These are phyloP conservation scores for Melanchra persicariae DNA, from an alignment of 2,888 invertebrate species.

Conservation along the genomic window DNA sequence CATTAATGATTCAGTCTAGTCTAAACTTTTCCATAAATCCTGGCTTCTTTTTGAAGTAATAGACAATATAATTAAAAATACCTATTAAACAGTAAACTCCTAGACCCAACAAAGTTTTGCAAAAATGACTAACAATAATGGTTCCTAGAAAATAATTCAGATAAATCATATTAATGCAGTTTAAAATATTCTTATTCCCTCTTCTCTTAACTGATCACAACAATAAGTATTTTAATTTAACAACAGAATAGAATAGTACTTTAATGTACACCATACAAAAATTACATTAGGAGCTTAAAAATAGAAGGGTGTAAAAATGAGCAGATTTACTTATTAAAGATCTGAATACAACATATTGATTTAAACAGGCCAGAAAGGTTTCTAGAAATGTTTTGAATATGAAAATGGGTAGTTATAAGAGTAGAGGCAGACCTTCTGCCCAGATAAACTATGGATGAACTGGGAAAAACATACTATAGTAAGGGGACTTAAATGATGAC, in stretches of 20 bases:
- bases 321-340: neutral
- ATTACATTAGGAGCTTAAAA: too few relatives aligned
- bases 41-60: neutral
- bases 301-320: too few relatives aligned
- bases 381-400: too few relatives aligned
- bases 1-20: too few relatives aligned
- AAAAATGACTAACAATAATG: neutral
- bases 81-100: too few relatives aligned
- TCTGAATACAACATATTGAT: neutral
- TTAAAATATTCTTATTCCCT: neutral
- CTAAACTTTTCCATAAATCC: neutral
- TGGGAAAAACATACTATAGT: neutral
- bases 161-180: conserved; percentile 6
- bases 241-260: too few relatives aligned
- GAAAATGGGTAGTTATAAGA: too few relatives aligned
- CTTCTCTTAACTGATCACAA: neutral
- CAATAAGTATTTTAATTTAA: neutral
- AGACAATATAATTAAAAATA: neutral
- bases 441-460: neutral
- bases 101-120: neutral
- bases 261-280: too few relatives aligned
- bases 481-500: too few relatives aligned
- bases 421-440: too few relatives aligned
- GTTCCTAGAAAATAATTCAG: neutral
- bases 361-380: neutral